These are phyloP conservation scores for Passer domesticus DNA, from an alignment of 2,113 vertebrate species.

Conservation along the genomic window DNA sequence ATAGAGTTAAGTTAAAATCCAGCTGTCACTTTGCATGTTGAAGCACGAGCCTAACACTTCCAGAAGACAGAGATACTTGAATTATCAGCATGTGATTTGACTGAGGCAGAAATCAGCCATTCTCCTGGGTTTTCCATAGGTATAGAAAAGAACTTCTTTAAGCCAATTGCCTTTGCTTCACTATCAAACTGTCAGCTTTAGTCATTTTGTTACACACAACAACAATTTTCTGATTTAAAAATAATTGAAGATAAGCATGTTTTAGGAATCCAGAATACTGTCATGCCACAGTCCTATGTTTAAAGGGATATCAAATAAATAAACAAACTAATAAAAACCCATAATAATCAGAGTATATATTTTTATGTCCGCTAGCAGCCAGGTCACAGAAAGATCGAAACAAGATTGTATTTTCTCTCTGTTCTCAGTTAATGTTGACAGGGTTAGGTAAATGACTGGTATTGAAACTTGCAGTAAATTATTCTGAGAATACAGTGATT, in stretches of 20 bases:
- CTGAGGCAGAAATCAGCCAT: neutral
- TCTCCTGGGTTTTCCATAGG: neutral
- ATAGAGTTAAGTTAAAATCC: neutral
- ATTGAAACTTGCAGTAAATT: neutral
- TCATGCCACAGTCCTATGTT: neutral
- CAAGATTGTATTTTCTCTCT: neutral
- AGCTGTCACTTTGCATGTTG: neutral
- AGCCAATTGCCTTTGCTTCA: neutral
- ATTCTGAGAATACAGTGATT: neutral
- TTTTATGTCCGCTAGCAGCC: neutral
- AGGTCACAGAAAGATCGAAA: neutral
- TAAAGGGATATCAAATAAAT: neutral
- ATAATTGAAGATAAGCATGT: neutral
- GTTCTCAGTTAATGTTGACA: neutral
- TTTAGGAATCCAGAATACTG: neutral
- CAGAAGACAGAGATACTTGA: neutral
- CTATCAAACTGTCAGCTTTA: neutral
- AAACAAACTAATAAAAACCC: neutral
- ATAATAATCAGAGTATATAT: neutral
- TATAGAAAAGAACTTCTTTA: neutral
- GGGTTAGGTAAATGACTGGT: neutral
- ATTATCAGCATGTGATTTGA: neutral
- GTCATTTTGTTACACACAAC: neutral
- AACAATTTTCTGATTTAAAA: neutral
- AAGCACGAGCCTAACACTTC: neutral